Evolutionary conservation across 2,797 vertebrate genomes (phyloP), one percentile per base, ranked within the genome.

Genomic region (Falco rusticolus): DNA sequence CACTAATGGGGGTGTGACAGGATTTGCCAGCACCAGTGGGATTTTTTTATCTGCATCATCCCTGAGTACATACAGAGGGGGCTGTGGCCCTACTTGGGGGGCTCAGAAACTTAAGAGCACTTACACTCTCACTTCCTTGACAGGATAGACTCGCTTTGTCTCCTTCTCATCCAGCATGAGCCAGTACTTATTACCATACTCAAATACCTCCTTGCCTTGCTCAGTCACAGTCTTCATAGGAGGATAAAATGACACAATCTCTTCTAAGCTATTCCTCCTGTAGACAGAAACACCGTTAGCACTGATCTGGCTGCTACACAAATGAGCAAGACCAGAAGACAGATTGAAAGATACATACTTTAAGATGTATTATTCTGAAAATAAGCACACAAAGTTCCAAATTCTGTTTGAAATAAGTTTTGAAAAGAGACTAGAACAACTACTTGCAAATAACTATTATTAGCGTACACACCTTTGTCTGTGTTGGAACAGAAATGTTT

Each of bases 111-210:
- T 66, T 29, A 31, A 56, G 22, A 78, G 37, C 61, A 97, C 98
- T 98, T 96, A 99, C 99, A 98, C 98, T 96, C 99, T 98, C 54
- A 98, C 97, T 59, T 98, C 98, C 92, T 99, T 99, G 37, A 98
- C 97, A 0, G 98, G 98, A 69, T 99, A 99, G 50, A 98, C 4
- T 8, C 6, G 53, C 31, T 96, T 78, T 1, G 96, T 98, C 53
- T 99, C 98, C 25, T 78, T 97, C 56, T 99, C 98, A 16, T 97
- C 97, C 95, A 99, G 98, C 99, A 99, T 99, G 87, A 99, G 97
- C 99, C 99, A 99, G 97, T 99, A 99, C 96, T 99, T 99, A 98
- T 99, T 99, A 94, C 94, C 98, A 96, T 98, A 99, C 87, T 99
- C 99, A 0, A 95, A 98, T 84, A 99, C 98, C 81, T 99, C 98